phyloP scores from a whole-genome alignment of 1,140 invertebrate genomes.

The Alviniconcha marisindica region DNA sequence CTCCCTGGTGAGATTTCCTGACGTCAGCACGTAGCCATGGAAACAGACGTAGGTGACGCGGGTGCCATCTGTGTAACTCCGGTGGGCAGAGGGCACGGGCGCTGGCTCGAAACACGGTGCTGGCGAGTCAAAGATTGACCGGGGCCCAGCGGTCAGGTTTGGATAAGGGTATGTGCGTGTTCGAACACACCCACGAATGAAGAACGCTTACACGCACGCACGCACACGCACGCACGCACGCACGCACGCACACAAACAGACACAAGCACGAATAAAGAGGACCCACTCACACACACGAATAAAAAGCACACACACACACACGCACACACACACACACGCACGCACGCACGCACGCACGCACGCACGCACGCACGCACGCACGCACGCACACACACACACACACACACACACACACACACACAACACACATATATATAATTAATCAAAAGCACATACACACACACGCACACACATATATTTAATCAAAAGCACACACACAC shows the following conservation, averaged over 20 bases:
- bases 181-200: no score
- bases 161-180: no score
- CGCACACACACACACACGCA: no score
- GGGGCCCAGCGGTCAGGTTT: no score
- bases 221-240: slow-evolving; percentile 22
- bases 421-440: not conserved
- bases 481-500: no score
- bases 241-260: slow-evolving; percentile 15
- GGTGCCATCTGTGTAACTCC: not conserved
- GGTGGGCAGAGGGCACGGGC: not conserved
- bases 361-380: no score
- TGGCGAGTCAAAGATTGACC: not conserved
- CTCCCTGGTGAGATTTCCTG: not conserved
- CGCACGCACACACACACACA: no score
- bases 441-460: not conserved
- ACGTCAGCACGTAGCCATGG: slow-evolving; percentile 4
- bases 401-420: no score
- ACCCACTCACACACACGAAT: not conserved
- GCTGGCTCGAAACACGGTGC: not conserved
- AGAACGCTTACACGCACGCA: not conserved
- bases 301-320: slow-evolving; percentile 3
- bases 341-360: no score
- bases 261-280: not conserved
- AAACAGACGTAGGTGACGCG: not conserved
- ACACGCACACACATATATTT: no score